Evolutionary conservation across 2,113 vertebrate species (phyloP), one percentile per base, ranked within the genome.

Genomic region (Lanius collurio): DNA sequence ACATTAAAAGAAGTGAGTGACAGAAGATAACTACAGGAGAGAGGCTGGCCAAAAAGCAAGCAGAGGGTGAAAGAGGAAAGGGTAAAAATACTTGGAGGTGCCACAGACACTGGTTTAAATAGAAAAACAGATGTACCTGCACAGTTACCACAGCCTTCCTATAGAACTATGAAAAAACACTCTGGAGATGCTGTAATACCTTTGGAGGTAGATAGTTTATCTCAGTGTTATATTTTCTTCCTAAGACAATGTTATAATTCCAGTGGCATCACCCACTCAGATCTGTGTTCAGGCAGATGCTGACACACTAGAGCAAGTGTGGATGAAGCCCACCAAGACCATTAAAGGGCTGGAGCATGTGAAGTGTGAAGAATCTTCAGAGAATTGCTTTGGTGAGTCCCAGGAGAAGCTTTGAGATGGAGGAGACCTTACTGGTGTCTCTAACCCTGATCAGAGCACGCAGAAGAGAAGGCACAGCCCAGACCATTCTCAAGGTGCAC

Each of bases 281-380:
- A n/a, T n/a, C 42, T n/a, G 20, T 50, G 23, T 4, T 55, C 42
- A 64, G 64, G n/a, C 55, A 68, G 69, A 26, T 0, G 2, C 12
- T 49, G 62, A 26, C 30, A 55, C 3, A 5, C 10, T 8, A 19
- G 2, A 52, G 49, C 15, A 62, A 50, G 39, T 4, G 5, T n/a
- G 31, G 15, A 11, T 46, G 15, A 50, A 60, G 41, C 28, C 46
- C 28, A 74, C 24, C 31, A 37, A 28, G 47, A 22, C 10, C 11
- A 33, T 2, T 24, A 14, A 12, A 60, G 57, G 60, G 26, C 41
- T 52, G 57, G 31, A 80, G 53, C 30, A 55, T 1, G 2, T 3
- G 4, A n/a, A 0, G 0, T 5, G 15, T 31, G 8, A 52, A 30
- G 15, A 56, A 31, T 39, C 83, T 33, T n/a, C 24, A 62, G 69